A percentile compares a stretch with the other conserved stretches of the same genome.
Conservation (phyloP, 2,797 vertebrate genomes). For the Diceros bicornis region DNA sequence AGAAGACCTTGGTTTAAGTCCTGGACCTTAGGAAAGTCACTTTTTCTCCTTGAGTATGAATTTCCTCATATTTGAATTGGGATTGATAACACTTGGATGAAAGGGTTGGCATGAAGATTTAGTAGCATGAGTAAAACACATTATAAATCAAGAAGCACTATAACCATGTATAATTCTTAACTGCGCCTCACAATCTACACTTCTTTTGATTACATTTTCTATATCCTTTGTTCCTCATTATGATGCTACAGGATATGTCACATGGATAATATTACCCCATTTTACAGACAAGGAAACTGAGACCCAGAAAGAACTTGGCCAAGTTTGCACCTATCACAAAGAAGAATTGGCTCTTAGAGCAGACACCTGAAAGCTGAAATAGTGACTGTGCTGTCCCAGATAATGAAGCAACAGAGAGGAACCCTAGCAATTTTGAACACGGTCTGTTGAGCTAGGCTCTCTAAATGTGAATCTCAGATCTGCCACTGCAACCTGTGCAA, state of each 20-base stretch:
- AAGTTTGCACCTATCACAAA: not conserved
- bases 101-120: not conserved
- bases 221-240: not conserved
- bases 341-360: not conserved
- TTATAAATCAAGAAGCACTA: not conserved
- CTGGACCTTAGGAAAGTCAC: not conserved
- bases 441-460: no score
- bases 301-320: not conserved
- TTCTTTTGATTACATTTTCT: not conserved
- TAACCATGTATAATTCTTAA: not conserved
- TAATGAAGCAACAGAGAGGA: not conserved
- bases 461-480: not conserved
- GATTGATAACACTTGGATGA: not conserved
- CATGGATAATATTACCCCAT: not conserved
- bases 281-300: not conserved
- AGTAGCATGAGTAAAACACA: not conserved
- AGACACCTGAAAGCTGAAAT: not conserved
- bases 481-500: not conserved
- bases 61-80: not conserved
- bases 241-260: not conserved
- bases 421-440: not conserved
- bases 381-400: rapidly evolving
- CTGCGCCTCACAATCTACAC: not conserved
- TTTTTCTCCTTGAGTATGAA: not conserved
- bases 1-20: not conserved